Evolutionary conservation across 2,113 vertebrate species (phyloP).

Genomic region (Leptosomus discolor): DNA sequence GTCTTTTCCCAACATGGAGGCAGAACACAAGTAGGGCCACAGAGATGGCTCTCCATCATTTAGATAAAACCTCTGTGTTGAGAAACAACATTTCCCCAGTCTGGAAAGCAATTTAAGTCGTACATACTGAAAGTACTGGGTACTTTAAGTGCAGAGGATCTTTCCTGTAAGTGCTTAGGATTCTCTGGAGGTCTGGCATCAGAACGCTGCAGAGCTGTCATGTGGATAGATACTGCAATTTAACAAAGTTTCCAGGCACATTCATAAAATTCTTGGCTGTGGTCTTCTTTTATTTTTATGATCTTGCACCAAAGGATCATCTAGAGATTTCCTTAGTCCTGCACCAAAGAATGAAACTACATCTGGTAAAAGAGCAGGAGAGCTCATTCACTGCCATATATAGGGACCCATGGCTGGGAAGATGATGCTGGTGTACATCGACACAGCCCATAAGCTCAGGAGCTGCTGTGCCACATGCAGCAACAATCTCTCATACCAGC

Average conservation of each 20-base stretch:
- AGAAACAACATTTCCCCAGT: not conserved
- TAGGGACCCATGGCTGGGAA: not conserved
- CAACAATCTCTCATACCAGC: not conserved
- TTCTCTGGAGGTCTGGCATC: conserved; percentile 26
- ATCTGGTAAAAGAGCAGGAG: not conserved
- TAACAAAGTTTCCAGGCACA: conserved; percentile 10
- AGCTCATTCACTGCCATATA: not conserved
- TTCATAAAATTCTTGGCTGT: conserved; percentile 27
- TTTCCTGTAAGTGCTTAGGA: conserved; percentile 27
- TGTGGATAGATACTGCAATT: conserved; percentile 9
- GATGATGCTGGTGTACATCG: not conserved
- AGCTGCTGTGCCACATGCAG: not conserved
- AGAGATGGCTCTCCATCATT: not conserved
- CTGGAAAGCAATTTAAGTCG: not conserved
- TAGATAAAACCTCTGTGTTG: not conserved
- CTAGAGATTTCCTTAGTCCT: not conserved
- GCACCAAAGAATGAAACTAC: not conserved
- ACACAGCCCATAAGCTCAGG: not conserved
- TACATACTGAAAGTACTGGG: not conserved
- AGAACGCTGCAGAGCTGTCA: not conserved
- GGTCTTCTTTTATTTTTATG: not conserved
- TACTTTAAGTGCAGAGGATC: not conserved
- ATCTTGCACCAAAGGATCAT: not conserved
- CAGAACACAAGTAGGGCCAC: not conserved
- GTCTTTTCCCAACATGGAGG: not conserved